Conservation (phyloP, 1,140 invertebrate species). For the Caerostris darwini region DNA sequence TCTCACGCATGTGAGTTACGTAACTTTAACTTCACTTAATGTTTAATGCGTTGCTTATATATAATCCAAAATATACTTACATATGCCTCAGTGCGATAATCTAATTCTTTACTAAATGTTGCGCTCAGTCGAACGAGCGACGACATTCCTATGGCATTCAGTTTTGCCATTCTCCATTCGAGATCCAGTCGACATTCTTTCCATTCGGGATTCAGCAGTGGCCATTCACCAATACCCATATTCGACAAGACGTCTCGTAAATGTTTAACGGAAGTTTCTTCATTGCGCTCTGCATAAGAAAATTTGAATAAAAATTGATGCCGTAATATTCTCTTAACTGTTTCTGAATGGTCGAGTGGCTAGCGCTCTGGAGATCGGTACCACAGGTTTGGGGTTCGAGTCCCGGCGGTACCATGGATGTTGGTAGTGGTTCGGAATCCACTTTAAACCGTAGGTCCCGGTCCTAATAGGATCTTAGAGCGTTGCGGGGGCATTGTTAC, state of each 20-base stretch:
- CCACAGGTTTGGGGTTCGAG: too few relatives aligned
- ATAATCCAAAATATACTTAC: conserved; percentile 46
- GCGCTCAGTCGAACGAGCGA: conserved; percentile 37
- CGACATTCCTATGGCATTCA: conserved; percentile 49
- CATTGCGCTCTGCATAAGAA: conserved; percentile 1
- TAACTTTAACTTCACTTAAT: neutral
- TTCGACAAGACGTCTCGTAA: conserved; percentile 34
- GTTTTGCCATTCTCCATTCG: conserved; percentile 68
- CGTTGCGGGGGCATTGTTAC: too few relatives aligned
- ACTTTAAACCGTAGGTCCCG: too few relatives aligned
- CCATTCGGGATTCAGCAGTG: conserved; percentile 62
- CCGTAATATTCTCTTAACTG: neutral
- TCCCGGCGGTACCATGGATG: too few relatives aligned
- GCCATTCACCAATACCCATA: conserved; percentile 65
- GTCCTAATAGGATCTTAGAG: too few relatives aligned
- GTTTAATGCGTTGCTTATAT: neutral
- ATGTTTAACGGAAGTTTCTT: neutral
- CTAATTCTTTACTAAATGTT: neutral
- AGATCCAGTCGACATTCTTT: conserved; percentile 61
- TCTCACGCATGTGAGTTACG: too few relatives aligned
- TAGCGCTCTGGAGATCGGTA: too few relatives aligned
- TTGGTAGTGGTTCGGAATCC: too few relatives aligned
- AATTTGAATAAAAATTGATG: neutral
- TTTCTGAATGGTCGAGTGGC: too few relatives aligned
- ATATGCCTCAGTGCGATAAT: neutral